phyloP scores from a whole-genome alignment of 2,888 invertebrate genomes.

The Orgyia antiqua region DNA sequence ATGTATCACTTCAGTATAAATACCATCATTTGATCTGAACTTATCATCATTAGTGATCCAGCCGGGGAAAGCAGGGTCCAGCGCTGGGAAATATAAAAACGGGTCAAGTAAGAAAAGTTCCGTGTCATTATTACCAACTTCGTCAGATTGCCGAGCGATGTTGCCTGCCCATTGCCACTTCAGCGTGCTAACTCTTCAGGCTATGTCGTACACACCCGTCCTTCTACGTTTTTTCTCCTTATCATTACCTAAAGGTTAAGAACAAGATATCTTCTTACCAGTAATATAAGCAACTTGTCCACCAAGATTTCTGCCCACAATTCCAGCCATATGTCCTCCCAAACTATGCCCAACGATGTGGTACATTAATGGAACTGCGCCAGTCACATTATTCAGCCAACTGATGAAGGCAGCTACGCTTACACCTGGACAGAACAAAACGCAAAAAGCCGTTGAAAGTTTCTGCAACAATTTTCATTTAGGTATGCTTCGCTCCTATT shows the following conservation, averaged over 20 bases:
- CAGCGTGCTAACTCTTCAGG: too few species aligned
- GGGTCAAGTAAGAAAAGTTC: too few species aligned
- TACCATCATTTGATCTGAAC: conserved; percentile 4
- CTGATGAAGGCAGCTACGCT: conserved; percentile 6
- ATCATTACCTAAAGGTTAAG: too few species aligned
- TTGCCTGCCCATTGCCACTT: too few species aligned
- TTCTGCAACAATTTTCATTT: neutral
- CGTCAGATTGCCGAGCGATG: too few species aligned
- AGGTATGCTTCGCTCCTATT: too few species aligned
- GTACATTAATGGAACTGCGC: neutral
- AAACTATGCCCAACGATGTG: conserved; percentile 10
- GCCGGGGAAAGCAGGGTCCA: conserved; percentile 11
- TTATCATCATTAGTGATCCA: conserved; percentile 2
- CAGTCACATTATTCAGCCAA: conserved; percentile 5
- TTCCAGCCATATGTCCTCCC: conserved; percentile 8
- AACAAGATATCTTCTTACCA: too few species aligned
- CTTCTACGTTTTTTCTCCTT: too few species aligned
- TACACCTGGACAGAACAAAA: conserved; percentile 4
- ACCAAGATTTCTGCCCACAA: conserved; percentile 6
- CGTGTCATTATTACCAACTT: neutral
- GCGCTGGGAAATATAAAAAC: conserved; percentile 1
- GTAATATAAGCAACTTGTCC: conserved; percentile 7
- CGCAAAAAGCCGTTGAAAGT: too few species aligned
- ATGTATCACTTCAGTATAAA: conserved; percentile 13
- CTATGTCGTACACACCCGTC: too few species aligned